Evolutionary conservation across 2,113 vertebrate species (phyloP), one percentile per base, ranked within the genome.

Genomic region (Hystrix brachyura): DNA sequence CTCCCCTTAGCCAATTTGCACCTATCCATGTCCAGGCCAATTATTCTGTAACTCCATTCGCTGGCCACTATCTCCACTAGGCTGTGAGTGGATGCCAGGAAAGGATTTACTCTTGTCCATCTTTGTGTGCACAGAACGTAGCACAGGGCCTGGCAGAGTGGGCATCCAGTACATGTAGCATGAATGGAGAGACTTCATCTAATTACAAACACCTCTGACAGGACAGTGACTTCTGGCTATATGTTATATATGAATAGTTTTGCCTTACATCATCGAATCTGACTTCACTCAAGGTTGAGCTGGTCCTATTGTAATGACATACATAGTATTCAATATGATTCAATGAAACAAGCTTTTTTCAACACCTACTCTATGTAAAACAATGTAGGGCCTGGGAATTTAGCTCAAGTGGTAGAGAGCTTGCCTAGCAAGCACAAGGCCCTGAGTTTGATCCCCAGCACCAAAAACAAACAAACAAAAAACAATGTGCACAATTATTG

Each of bases 251-350:
- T 38, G 18, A 60, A 48, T 72, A 32, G 85, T 90, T 51, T 51
- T 95, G 91, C 87, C 32, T 67, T 88, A 88, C 0, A 62, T 21
- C 7, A 15, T 76, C 80, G 43, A 25, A 64, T 71, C 83, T 88
- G 81, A 90, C 43, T 95, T 91, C 57, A 67, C 17, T 59, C n/a
- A 88, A 62, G 46, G 1, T 83, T 95, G 46, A 48, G 43, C 65
- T 78, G 51, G 23, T 92, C 38, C 46, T 96, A 32, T 81, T 78
- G 11, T 64, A 81, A 86, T 80, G n/a, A 81, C 72, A 84, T 19
- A 71, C 81, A 15, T 86, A 81, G 60, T 89, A 80, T 6, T 93
- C 38, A 21, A 0, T 94, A n/a, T 51, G 43, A 89, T 53, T 85
- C 78, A 92, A 13, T 51, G 78, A 23, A 27, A 65, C 32, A 94